phyloP scores from a whole-genome alignment of 2,888 invertebrate genomes.

The Agrochola circellaris region DNA sequence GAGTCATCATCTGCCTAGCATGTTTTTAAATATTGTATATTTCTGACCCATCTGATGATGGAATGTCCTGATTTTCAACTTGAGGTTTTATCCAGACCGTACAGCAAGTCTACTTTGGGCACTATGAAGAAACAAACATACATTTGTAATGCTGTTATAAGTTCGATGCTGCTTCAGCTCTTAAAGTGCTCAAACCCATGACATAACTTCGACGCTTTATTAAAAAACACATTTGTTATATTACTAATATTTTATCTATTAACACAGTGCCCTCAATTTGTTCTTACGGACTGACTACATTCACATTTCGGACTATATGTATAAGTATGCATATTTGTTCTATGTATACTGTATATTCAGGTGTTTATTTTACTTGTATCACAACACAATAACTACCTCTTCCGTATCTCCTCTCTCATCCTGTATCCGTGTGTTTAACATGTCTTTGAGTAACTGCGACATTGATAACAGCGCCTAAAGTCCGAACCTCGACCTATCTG shows the following conservation, averaged over 20 bases:
- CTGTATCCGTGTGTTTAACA: constrained; percentile 7
- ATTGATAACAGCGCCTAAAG: not conserved
- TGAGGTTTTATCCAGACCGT: not conserved
- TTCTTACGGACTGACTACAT: constrained; percentile 14
- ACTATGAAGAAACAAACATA: not conserved
- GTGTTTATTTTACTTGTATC: not conserved
- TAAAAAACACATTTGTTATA: constrained; percentile 39
- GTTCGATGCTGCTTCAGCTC: not conserved
- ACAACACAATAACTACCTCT: not conserved
- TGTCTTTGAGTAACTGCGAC: constrained; percentile 12
- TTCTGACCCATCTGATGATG: not conserved
- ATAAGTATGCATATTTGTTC: not conserved
- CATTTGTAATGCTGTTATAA: not conserved
- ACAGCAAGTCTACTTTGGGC: not conserved
- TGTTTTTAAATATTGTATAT: not conserved
- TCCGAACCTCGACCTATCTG: not conserved
- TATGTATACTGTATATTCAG: not conserved
- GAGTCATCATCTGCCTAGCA: not conserved
- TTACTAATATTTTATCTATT: constrained; percentile 40
- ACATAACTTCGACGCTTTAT: constrained; percentile 18
- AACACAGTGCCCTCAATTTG: constrained; percentile 45
- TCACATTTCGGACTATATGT: constrained; percentile 23
- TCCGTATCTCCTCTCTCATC: not conserved
- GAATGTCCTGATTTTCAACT: not conserved
- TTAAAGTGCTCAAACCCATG: not conserved